phyloP scores from a whole-genome alignment of 1,140 invertebrate genomes.

The Cryptotermes secundus region DNA sequence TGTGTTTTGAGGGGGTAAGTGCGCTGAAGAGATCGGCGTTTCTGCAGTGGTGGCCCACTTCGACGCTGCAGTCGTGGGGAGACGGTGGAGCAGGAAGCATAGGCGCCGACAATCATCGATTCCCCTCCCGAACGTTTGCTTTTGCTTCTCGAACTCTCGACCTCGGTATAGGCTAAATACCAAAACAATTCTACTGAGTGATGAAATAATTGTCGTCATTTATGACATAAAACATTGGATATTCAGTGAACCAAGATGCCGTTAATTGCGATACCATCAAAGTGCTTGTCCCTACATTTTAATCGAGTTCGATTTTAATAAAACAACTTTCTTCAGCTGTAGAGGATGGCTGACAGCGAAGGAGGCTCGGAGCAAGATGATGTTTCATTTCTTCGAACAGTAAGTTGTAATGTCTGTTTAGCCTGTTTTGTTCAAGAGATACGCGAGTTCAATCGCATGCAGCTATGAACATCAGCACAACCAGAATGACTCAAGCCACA shows the following conservation, averaged over 20 bases:
- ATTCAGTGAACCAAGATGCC: neutral
- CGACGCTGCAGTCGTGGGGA: neutral
- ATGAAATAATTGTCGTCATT: neutral
- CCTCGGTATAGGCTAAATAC: neutral
- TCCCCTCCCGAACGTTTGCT: neutral
- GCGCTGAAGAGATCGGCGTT: neutral
- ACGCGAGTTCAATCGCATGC: neutral
- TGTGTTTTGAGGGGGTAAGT: neutral
- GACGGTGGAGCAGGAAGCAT: neutral
- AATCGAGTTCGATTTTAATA: neutral
- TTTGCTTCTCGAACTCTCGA: neutral
- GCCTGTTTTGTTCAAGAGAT: neutral
- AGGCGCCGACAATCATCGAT: neutral
- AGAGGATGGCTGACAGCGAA: constrained; percentile 83
- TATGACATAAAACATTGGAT: neutral
- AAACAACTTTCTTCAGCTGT: neutral
- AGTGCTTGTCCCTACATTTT: neutral
- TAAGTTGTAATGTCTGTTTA: constrained; percentile 55
- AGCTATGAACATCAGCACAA: neutral
- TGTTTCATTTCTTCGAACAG: constrained; percentile 96
- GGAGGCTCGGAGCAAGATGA: constrained; percentile 96
- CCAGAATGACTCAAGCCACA: neutral
- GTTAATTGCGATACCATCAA: neutral
- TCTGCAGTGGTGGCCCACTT: neutral
- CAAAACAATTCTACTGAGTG: neutral